Percentiles rank a stretch among this genome's conserved stretches.
Conservation (phyloP, 2,888 invertebrate genomes). For the Morpho deidamia region DNA sequence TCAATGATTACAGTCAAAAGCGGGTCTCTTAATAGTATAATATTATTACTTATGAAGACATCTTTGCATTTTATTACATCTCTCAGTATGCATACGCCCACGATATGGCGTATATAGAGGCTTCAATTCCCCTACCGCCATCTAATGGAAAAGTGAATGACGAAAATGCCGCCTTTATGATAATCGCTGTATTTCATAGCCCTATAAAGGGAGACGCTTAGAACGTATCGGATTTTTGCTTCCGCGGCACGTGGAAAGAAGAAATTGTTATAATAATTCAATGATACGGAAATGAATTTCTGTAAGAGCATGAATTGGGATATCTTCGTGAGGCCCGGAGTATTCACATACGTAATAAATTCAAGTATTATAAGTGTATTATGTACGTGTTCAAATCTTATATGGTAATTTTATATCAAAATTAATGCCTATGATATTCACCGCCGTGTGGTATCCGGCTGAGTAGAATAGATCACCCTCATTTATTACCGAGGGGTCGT, state of each 20-base stretch:
- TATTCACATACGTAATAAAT: no score
- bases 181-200: slow-evolving; percentile 62
- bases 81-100: slow-evolving; percentile 6
- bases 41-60: no score
- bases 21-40: no score
- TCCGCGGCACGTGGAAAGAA: not conserved
- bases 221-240: slow-evolving; percentile 12
- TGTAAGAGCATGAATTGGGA: not conserved
- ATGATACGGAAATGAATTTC: not conserved
- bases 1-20: no score
- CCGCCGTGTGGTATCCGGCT: no score
- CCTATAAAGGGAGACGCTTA: slow-evolving; percentile 41
- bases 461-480: no score
- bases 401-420: no score
- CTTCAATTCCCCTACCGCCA: slow-evolving; percentile 18
- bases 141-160: slow-evolving; percentile 43
- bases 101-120: slow-evolving; percentile 2
- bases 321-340: not conserved
- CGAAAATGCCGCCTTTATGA: slow-evolving; percentile 65
- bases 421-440: no score
- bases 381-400: no score
- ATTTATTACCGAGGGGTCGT: no score
- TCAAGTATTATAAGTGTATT: no score
- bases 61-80: not conserved
- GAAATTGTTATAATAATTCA: not conserved